Evolutionary conservation across 2,888 invertebrate genomes (phyloP).

Genomic region (Pristionchus mayeri): DNA sequence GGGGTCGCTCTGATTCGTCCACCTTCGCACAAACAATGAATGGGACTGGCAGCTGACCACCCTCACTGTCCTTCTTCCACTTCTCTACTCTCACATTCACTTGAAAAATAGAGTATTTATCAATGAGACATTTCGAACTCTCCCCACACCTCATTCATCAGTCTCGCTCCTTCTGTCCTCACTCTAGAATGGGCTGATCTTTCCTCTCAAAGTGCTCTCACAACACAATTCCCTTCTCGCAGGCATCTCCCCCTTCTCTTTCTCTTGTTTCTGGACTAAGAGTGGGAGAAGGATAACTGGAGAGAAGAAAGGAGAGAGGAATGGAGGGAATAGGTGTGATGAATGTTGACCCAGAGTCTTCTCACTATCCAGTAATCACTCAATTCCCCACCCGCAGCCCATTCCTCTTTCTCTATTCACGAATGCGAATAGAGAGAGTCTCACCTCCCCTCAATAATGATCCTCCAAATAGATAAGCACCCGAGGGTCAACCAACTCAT

Average conservation of each 20-base stretch:
- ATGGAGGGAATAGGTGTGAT: not conserved
- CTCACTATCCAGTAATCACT: slow-evolving; percentile 25
- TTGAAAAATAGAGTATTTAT: not conserved
- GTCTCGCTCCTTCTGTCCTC: not conserved
- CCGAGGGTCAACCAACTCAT: not conserved
- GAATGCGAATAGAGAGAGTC: not conserved
- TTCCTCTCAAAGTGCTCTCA: not conserved
- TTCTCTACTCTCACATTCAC: not conserved
- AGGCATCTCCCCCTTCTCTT: not conserved
- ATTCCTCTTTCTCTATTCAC: not conserved
- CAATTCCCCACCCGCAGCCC: slow-evolving; percentile 27
- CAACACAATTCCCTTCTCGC: not conserved
- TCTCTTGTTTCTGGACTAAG: not conserved
- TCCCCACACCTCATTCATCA: not conserved
- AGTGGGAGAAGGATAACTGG: not conserved
- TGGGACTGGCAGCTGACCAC: not conserved
- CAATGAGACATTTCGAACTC: not conserved
- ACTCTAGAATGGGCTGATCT: not conserved
- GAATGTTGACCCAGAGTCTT: slow-evolving; percentile 26
- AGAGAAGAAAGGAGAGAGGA: not conserved
- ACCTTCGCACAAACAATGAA: not conserved
- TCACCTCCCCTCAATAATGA: slow-evolving; percentile 7
- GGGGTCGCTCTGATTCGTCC: not conserved
- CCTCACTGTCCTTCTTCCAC: too few species aligned
- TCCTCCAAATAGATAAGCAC: slow-evolving; percentile 1